Percentiles rank a stretch among this genome's conserved stretches.
Conservation (phyloP, 2,797 vertebrate species). For the Vultur gryphus region DNA sequence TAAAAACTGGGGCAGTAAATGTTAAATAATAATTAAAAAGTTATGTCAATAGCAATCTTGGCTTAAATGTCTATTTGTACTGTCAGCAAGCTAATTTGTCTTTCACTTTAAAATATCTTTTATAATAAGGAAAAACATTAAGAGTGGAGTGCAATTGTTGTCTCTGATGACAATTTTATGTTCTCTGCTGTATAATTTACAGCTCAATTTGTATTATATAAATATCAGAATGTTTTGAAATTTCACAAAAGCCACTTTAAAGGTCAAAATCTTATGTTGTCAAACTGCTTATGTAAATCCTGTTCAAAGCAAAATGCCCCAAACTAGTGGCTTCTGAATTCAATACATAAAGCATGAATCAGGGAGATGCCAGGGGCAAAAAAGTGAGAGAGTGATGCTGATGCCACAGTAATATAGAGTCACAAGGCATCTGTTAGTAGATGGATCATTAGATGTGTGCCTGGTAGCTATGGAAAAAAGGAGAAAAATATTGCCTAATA, state of each 20-base stretch:
- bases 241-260: conserved; percentile 11
- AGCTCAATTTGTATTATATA: neutral
- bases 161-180: neutral
- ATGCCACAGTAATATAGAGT: conserved; percentile 73
- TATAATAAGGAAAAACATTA: neutral
- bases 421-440: conserved; percentile 72
- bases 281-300: conserved; percentile 14
- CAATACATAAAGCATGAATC: neutral
- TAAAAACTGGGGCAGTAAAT: neutral
- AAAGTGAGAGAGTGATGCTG: conserved; percentile 33
- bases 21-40: neutral
- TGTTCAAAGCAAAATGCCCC: neutral
- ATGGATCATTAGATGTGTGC: conserved; percentile 80
- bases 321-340: neutral
- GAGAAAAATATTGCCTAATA: conserved; percentile 58
- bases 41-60: neutral
- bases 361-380: conserved; percentile 14
- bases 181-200: neutral
- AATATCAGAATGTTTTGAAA: conserved; percentile 1
- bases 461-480: conserved; percentile 63
- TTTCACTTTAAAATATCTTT: neutral
- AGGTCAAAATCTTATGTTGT: conserved; percentile 4
- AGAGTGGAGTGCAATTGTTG: neutral
- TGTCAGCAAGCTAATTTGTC: neutral
- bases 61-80: neutral